Percentiles rank a stretch among this genome's conserved stretches.
phyloP scores from a whole-genome alignment of 1,140 invertebrate genomes.

The Mycetomoellerius zeteki region DNA sequence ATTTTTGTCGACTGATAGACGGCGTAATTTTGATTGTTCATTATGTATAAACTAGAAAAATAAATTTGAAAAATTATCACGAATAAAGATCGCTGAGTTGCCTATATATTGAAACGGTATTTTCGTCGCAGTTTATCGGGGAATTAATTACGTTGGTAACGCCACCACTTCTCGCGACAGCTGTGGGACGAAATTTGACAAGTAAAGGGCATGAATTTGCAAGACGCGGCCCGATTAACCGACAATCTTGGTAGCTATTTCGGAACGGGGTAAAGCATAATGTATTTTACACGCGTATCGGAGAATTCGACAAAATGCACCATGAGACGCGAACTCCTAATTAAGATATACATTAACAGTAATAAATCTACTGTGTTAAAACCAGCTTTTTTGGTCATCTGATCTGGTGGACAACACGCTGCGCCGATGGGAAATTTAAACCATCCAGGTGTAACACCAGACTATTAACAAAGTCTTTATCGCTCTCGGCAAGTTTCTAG shows the following conservation, averaged over 20 bases:
- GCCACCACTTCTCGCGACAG: constrained; percentile 40
- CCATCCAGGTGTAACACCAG: constrained; percentile 29
- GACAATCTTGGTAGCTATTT: constrained; percentile 51
- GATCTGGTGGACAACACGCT: not conserved
- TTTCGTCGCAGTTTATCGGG: constrained; percentile 46
- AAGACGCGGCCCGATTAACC: constrained; percentile 23
- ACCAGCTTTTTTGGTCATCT: not conserved
- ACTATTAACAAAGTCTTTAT: constrained; percentile 35
- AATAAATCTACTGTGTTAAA: constrained; percentile 47
- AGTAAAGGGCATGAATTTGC: constrained; percentile 49
- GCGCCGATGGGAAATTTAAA: constrained; percentile 31
- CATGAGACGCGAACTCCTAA: constrained; percentile 4
- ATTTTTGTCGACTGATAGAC: not conserved
- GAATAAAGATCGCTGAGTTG: not conserved
- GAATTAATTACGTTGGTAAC: constrained; percentile 61
- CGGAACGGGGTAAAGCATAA: constrained; percentile 30
- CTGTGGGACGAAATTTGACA: constrained; percentile 43
- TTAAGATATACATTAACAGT: constrained; percentile 47
- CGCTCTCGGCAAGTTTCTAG: not conserved
- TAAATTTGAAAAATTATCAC: not conserved
- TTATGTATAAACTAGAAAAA: not conserved
- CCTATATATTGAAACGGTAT: constrained; percentile 16
- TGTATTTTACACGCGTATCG: constrained; percentile 16
- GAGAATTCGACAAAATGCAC: not conserved
- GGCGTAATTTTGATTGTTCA: not conserved